phyloP scores from a whole-genome alignment of 2,797 vertebrate genomes.

The Podarcis lilfordi region DNA sequence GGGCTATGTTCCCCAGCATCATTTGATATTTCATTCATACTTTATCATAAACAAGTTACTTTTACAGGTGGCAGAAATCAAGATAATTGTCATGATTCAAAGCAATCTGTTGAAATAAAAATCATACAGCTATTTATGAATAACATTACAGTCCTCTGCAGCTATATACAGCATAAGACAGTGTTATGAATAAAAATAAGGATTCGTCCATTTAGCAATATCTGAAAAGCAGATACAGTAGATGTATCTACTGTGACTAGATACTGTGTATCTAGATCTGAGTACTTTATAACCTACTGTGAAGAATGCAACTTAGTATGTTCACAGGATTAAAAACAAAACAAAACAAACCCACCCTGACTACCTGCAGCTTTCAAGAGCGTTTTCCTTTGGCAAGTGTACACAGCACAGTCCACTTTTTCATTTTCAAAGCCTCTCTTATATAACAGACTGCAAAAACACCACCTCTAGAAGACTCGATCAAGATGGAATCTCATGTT shows the following conservation, averaged over 20 bases:
- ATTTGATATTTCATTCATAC: constrained; percentile 26
- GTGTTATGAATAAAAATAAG: constrained; percentile 35
- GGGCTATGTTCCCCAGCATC: not conserved
- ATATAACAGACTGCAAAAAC: constrained; percentile 60
- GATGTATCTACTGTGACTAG: constrained; percentile 20
- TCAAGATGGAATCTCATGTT: constrained; percentile 50
- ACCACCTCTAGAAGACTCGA: constrained; percentile 39
- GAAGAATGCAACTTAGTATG: constrained; percentile 13
- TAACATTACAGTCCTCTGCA: constrained; percentile 40
- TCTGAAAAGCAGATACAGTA: not conserved
- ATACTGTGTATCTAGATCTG: constrained; percentile 32
- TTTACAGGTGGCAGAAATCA: not conserved
- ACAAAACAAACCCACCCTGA: not conserved
- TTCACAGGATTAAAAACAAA: not conserved
- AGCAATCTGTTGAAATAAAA: constrained; percentile 55
- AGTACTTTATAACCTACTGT: constrained; percentile 30
- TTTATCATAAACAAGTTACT: constrained; percentile 41
- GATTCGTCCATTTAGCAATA: constrained; percentile 13
- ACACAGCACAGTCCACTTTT: constrained; percentile 27
- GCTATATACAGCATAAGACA: constrained; percentile 20
- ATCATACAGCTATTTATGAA: constrained; percentile 50
- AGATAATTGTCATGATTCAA: constrained; percentile 44
- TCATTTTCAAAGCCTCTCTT: constrained; percentile 50
- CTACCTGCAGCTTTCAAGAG: constrained; percentile 30
- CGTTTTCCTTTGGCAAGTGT: not conserved